These are phyloP conservation scores for Vanessa atalanta DNA, from an alignment of 1,140 invertebrate species.

Conservation along the genomic window DNA sequence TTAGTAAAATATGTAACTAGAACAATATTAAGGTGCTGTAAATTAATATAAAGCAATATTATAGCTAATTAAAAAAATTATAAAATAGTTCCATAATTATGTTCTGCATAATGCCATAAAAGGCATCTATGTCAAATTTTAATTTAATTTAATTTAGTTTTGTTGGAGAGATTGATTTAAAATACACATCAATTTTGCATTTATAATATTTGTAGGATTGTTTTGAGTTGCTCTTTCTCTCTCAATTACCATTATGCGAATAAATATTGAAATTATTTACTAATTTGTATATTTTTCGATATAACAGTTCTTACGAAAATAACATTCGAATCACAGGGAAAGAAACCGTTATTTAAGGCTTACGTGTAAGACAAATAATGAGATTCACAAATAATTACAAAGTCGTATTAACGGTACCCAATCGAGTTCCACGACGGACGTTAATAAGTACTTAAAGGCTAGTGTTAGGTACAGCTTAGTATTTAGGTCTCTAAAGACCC, in stretches of 20 bases:
- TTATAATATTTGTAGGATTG: too few relatives aligned
- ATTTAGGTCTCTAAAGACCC: slow-evolving; percentile 32
- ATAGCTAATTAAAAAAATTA: too few relatives aligned
- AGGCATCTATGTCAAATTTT: too few relatives aligned
- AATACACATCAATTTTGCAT: too few relatives aligned
- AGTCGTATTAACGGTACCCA: slow-evolving; percentile 36
- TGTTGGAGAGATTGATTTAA: too few relatives aligned
- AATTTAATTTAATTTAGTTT: too few relatives aligned
- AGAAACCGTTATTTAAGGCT: slow-evolving; percentile 6
- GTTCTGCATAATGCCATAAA: too few relatives aligned
- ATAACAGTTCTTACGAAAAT: not conserved
- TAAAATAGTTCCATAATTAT: too few relatives aligned
- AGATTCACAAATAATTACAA: slow-evolving; percentile 32
- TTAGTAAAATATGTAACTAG: not conserved
- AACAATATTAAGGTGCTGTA: not conserved
- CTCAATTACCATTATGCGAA: too few relatives aligned
- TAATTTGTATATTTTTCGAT: not conserved
- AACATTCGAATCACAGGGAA: not conserved
- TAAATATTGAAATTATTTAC: too few relatives aligned
- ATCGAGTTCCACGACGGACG: slow-evolving; percentile 25
- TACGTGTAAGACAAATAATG: slow-evolving; percentile 22
- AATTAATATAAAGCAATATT: too few relatives aligned
- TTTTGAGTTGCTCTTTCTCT: too few relatives aligned
- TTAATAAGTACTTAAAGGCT: slow-evolving; percentile 31
- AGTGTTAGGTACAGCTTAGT: slow-evolving; percentile 22